Evolutionary conservation across 2,797 vertebrate genomes (phyloP), one percentile per base, ranked within the genome.

Genomic region (Hypotaenidia okinawae): DNA sequence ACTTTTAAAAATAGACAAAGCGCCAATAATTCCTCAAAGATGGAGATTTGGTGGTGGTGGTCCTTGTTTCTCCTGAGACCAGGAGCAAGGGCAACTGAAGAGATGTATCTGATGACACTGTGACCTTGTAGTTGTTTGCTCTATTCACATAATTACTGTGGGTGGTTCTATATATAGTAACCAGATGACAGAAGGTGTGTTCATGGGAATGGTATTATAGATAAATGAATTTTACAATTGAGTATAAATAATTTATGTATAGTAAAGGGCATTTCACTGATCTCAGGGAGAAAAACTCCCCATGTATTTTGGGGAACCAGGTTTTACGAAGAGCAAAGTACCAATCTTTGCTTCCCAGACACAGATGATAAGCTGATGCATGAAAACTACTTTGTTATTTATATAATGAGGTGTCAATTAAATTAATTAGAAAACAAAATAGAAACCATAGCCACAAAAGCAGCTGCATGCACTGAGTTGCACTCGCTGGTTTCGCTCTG

Each of bases 141-240:
- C 59, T 86, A 45, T 67, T 82, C 93, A 70, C 55, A 5, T 88
- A 76, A 93, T 92, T 88, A 92, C 89, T 94, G 80, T 84, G 87
- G 82, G 74, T 93, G 37, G 80, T 81, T 94, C 91, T 93, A 92
- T 95, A 84, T 86, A 91, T 86, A 94, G 94, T 69, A 84, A 79
- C 83, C 22, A 59, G 59, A 16, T 94, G 84, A 94, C 11, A 18
- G 83, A 75, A 94, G 88, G 86, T 91, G 83, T 86, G 88, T 73
- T 84, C 35, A 3, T 92, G 93, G 74, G 47, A 93, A 76, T 69
- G 75, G 67, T 6, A 23, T 79, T 78, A 59, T 9, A 58, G 63
- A 73, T 90, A 87, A 86, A 3, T 74, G 80, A 82, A 86, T 95
- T 92, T 94, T 94, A 74, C 39, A 47, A 91, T 84, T 64, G 55